Conservation (phyloP, 2,888 invertebrate genomes). For the Cyaniris semiargus region DNA sequence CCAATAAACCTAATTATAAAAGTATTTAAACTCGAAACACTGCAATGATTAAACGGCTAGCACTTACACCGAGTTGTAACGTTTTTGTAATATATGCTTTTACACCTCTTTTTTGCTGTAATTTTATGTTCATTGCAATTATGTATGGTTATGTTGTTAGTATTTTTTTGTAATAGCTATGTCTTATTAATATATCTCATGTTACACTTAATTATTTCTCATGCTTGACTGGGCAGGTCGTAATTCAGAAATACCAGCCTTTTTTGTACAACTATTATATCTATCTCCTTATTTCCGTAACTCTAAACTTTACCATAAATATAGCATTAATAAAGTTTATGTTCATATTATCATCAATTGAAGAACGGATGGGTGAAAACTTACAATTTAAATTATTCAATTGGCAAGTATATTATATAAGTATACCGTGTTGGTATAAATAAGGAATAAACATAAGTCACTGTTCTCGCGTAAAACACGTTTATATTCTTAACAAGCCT, state of each 20-base stretch:
- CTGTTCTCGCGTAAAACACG: not conserved
- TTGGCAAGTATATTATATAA: not conserved
- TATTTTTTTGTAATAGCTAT: too few relatives aligned
- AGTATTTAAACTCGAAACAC: constrained; percentile 52
- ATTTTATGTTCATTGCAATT: not conserved
- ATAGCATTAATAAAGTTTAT: too few relatives aligned
- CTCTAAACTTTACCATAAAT: too few relatives aligned
- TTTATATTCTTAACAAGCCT: constrained; percentile 26
- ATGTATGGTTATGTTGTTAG: not conserved
- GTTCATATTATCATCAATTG: too few relatives aligned
- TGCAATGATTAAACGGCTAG: constrained; percentile 39
- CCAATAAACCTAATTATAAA: constrained; percentile 65
- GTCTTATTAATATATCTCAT: too few relatives aligned
- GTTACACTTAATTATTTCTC: not conserved
- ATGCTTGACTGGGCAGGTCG: not conserved
- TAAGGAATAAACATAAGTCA: not conserved
- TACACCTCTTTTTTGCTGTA: not conserved
- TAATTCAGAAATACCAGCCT: not conserved
- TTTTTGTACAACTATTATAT: too few relatives aligned
- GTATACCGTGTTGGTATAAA: not conserved
- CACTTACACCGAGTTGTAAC: constrained; percentile 49
- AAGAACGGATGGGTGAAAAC: not conserved
- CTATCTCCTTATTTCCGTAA: too few relatives aligned
- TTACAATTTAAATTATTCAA: not conserved
- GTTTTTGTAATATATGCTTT: not conserved